phyloP scores from a whole-genome alignment of 2,888 invertebrate genomes.

The Branchinecta sandiegonensis region DNA sequence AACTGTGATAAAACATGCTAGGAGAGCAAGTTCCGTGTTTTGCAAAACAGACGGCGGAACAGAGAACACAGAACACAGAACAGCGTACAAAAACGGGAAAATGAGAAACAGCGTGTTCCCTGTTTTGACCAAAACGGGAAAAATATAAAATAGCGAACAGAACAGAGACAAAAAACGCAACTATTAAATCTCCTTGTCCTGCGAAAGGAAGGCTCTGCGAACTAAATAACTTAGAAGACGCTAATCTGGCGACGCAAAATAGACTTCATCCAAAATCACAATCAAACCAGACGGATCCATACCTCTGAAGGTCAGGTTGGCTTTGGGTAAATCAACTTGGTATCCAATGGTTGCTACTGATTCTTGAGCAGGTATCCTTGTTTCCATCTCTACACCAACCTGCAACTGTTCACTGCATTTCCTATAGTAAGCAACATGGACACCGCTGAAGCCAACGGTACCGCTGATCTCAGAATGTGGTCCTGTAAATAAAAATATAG shows the following conservation, averaged over 20 bases:
- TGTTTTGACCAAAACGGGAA: no score
- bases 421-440: slow-evolving; percentile 86
- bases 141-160: no score
- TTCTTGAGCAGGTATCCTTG: slow-evolving; percentile 76
- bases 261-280: neutral
- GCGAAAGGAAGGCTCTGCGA: no score
- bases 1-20: no score
- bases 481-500: slow-evolving; percentile 33
- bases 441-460: slow-evolving; percentile 53
- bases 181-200: no score
- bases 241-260: neutral
- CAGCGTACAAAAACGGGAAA: no score
- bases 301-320: slow-evolving; percentile 88
- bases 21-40: no score
- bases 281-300: slow-evolving; percentile 21
- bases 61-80: no score
- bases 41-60: no score
- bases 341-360: slow-evolving; percentile 82
- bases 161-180: no score
- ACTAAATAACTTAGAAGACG: neutral
- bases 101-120: no score
- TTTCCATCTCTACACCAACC: slow-evolving; percentile 87
- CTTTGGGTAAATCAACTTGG: slow-evolving; percentile 78
- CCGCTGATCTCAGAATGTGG: slow-evolving; percentile 39
- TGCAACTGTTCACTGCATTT: slow-evolving; percentile 79